Evolutionary conservation across 2,113 vertebrate species (phyloP).

Genomic region (Haliaeetus leucogaster): DNA sequence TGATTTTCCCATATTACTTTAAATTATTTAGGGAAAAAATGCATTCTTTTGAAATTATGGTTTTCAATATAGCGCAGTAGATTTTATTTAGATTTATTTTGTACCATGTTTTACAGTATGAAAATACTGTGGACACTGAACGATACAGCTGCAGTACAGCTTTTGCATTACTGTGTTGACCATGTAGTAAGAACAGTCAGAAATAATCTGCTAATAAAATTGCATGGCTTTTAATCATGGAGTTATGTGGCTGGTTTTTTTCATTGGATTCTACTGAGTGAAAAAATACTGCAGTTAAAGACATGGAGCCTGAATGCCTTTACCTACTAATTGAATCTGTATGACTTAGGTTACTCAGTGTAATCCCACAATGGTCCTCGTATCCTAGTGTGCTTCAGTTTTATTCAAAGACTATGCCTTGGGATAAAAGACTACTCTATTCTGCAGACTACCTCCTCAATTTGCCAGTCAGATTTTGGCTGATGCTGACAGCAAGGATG

Average conservation of each 20-base stretch:
- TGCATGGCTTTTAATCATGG: neutral
- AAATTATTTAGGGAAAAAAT: constrained; percentile 14
- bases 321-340: neutral
- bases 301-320: neutral
- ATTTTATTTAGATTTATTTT: constrained; percentile 31
- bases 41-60: constrained; percentile 5
- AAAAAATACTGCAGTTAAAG: neutral
- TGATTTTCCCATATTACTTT: constrained; percentile 56
- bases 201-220: neutral
- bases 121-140: neutral
- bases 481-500: neutral
- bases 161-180: neutral
- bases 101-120: neutral
- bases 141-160: neutral
- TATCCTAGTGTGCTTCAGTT: neutral
- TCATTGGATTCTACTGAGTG: neutral
- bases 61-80: neutral
- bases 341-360: neutral
- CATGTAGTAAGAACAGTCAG: neutral
- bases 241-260: neutral
- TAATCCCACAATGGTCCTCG: neutral
- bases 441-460: neutral
- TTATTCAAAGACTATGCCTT: neutral
- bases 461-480: neutral
- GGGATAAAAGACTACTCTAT: neutral